Evolutionary conservation across 92 coral and sea anemone genomes (phyloP).

Genomic region (Siderastrea radians): DNA sequence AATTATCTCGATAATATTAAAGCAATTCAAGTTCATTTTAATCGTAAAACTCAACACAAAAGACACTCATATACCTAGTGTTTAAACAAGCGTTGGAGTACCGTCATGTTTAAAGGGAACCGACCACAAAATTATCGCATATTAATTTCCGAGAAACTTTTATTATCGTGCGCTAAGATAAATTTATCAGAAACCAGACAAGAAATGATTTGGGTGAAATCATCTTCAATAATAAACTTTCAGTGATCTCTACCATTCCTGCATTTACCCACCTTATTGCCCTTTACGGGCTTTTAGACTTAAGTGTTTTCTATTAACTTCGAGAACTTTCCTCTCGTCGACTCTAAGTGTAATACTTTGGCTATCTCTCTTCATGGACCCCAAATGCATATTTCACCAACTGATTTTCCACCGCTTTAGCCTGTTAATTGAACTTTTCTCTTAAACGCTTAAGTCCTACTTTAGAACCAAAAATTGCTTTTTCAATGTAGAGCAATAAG

Average conservation of each 20-base stretch:
- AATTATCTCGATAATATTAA: not conserved
- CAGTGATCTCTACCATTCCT: not conserved
- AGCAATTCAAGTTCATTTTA: conserved; percentile 24
- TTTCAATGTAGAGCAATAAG: too few species aligned
- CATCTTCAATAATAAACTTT: not conserved
- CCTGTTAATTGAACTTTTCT: too few species aligned
- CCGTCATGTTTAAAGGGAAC: conserved; percentile 2
- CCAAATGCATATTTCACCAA: too few species aligned
- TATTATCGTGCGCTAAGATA: not conserved
- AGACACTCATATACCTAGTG: not conserved
- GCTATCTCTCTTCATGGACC: too few species aligned
- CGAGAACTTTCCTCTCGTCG: too few species aligned
- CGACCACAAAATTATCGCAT: conserved; percentile 24
- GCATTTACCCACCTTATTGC: not conserved
- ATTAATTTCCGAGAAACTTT: conserved; percentile 21
- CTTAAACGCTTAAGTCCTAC: too few species aligned
- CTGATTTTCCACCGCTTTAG: too few species aligned
- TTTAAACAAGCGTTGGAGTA: conserved; percentile 10
- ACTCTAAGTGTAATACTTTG: too few species aligned
- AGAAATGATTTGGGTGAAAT: not conserved
- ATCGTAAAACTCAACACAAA: conserved; percentile 4
- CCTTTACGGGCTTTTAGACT: too few species aligned
- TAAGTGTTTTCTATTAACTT: too few species aligned
- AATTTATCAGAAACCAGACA: not conserved
- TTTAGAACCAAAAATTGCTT: too few species aligned